Base-by-base conservation (phyloP, 2,888 invertebrate species). In the Heteromurus nitidus region DNA sequence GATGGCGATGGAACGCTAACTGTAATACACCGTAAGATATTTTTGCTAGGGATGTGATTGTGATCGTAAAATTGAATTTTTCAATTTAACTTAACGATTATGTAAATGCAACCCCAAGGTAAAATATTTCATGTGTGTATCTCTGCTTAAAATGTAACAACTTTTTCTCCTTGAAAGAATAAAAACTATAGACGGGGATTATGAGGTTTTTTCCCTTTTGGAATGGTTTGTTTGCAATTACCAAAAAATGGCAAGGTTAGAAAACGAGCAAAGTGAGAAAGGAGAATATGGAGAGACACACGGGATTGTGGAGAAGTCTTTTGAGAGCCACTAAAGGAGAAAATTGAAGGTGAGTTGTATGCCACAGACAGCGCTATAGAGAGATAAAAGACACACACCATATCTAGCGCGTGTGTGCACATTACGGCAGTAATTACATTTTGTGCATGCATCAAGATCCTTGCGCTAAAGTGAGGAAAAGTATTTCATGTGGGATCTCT, bases 191-290 rank as follows among this genome's bases (percentile, higher is more conserved):
- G 72, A 60, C 65, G 67, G 67, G 80, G 80, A 80, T 80, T 80
- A 80, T 53, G 67, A 65, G 80, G 67, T 80, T 72, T 72, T 64
- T 55, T 67, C 24, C 24, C 47, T 80, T 64, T 73, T 72, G 55
- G 42, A 65, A 50, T 28, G 36, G 80, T 65, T n/a, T 62, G 67
- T 72, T 72, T 72, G 72, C 80, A 80, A 80, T 80, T 80, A 80
- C 79, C 58, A 28, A 53, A 67, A 53, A 50, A 36, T 13, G 44
- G 73, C n/a, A 53, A 62, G 64, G 36, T 65, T 60, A 77, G 47
- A 36, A 53, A 64, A 77, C 36, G 22, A 53, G 53, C 22, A 47
- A 26, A 36, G 28, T 70, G 53, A 11, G 50, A 16, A 26, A 18
- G 47, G 31, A n/a, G 24, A 42, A 36, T 64, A 5, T 26, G n/a